Evolutionary conservation across 2,797 vertebrate genomes (phyloP), one percentile per base, ranked within the genome.

Genomic region (Diceros bicornis): DNA sequence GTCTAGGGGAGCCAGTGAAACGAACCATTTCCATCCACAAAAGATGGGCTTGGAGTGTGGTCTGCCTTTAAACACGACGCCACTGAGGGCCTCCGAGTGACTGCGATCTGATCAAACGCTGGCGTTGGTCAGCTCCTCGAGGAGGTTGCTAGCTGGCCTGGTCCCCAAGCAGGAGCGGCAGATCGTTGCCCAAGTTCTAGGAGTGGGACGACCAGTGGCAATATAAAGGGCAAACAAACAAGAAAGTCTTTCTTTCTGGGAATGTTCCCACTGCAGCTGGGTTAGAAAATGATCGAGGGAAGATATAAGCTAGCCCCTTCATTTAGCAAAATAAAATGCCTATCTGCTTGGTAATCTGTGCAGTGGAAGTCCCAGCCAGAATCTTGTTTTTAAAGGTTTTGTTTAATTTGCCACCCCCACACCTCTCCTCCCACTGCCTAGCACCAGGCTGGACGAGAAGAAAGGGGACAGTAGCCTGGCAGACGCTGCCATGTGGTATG

Each of bases 241-340:
- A 98, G 96, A 93, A 94, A 97, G 97, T 71, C 98, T 98, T 98
- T 99, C 96, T 98, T 98, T 95, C 97, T 91, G 96, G 85, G 90
- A 98, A 98, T 91, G 96, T 98, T 98, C 98, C 97, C 97, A 96
- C 97, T 97, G 98, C 97, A 96, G 94, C 52, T 3, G 96, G 96
- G 91, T 94, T 97, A 97, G 97, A 97, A 90, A 98, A 97, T 96
- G 89, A 96, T 90, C 98, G 98, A 98, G 97, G 98, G 98, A 97
- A 97, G 98, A 97, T 95, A 98, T 61, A 98, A 98, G 98, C 96
- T 95, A 97, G 97, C 97, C 95, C 98, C 98, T 98, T 98, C 98
- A 96, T 93, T 98, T 94, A 95, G 93, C 97, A 98, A 98, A 98
- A 98, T 98, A 98, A 98, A 98, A 98, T 98, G 98, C 98, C 97